Base-by-base conservation (phyloP, 1,140 invertebrate genomes). In the Sinella curviseta region DNA sequence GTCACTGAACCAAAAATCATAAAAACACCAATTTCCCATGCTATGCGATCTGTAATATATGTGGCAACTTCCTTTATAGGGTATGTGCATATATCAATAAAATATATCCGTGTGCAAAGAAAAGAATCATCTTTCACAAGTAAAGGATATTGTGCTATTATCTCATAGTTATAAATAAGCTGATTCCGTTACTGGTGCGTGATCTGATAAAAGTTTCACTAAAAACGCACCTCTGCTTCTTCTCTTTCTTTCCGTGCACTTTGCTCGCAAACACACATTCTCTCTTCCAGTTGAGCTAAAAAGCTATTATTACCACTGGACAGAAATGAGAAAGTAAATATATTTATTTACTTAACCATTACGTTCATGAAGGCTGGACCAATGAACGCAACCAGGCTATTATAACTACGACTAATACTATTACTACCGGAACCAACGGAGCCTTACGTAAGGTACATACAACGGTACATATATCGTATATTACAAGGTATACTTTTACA, bases 91-190 rank as follows among this genome's bases (percentile, higher is more conserved):
- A 48, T 48, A 12, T 20, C 39, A 8, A 20, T 8, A 8, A 48
- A 20, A 48, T 8, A 48, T 48, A 48, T 48, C n/a, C n/a, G 39
- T 12, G 20, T 60, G 57, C 24, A 12, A n/a, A 60, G 24, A 60
- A 60, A 48, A 48, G 39, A 4, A 17, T 48, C 39, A 60, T 60
- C 57, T 60, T 16, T 60, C 14, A 60, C 14, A 12, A 48, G 3
- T 17, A 60, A 60, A 16, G 57, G 24, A n/a, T n/a, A 60, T n/a
- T 60, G 57, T 60, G 57, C 24, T 60, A 26, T 26, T 60, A 60
- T 60, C 57, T 60, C 57, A 26, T 60, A 60, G 57, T 12, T 60
- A 60, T 60, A 60, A 60, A 60, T 60, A 60, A 60, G 24, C 57
- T 60, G 24, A 26, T 60, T 12, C 24, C 39, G 20, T 48, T 48